Evolutionary conservation across 2,888 invertebrate genomes (phyloP).

Genomic region (Acronicta alni): DNA sequence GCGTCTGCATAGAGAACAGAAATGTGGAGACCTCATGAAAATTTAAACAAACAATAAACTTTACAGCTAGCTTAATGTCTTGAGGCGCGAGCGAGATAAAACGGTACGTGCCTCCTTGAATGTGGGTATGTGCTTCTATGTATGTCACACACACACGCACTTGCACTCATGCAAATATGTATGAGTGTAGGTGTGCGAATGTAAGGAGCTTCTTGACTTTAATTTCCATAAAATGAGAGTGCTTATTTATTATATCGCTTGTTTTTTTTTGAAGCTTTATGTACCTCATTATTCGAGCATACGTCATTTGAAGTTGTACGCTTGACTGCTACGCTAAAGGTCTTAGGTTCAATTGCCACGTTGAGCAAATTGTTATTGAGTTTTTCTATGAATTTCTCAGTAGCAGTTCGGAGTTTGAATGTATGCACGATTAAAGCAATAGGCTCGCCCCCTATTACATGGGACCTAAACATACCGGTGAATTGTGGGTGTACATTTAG

Average conservation of each 20-base stretch:
- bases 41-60: slow-evolving; percentile 56
- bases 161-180: background rate
- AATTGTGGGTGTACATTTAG: too few relatives aligned
- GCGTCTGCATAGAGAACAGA: slow-evolving; percentile 2
- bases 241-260: slow-evolving; percentile 39
- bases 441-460: too few relatives aligned
- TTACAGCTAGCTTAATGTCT: slow-evolving; percentile 49
- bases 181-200: slow-evolving; percentile 23
- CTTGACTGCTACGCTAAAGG: too few relatives aligned
- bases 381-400: too few relatives aligned
- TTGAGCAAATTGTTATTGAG: too few relatives aligned
- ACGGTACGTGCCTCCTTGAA: slow-evolving; percentile 22
- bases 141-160: too few relatives aligned
- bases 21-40: slow-evolving; percentile 50
- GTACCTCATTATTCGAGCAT: too few relatives aligned
- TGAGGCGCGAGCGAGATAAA: slow-evolving; percentile 48
- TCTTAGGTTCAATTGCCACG: too few relatives aligned
- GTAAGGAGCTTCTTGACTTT: slow-evolving; percentile 26
- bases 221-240: slow-evolving; percentile 40
- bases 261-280: slow-evolving; percentile 1
- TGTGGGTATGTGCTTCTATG: slow-evolving; percentile 8
- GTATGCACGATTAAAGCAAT: too few relatives aligned
- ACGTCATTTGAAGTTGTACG: too few relatives aligned
- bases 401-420: too few relatives aligned
- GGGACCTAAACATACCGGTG: too few relatives aligned